Evolutionary conservation across 2,888 invertebrate species (phyloP).

Genomic region (Cerceris rybyensis): DNA sequence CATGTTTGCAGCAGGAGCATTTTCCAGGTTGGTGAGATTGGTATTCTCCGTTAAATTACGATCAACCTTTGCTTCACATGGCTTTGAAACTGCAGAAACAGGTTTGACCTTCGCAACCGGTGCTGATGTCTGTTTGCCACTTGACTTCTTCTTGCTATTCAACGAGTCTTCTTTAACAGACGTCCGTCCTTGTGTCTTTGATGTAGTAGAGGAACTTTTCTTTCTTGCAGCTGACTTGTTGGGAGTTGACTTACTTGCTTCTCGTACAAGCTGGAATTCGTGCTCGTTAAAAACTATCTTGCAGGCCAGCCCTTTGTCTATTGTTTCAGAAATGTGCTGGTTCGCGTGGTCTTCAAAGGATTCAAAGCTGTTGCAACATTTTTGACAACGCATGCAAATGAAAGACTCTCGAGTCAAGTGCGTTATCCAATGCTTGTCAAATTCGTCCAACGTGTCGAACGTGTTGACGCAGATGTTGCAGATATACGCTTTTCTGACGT

Average conservation of each 20-base stretch:
- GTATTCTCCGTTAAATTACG: too few species aligned
- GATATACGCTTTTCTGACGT: slow-evolving; percentile 41
- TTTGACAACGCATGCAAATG: slow-evolving; percentile 33
- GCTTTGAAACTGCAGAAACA: too few species aligned
- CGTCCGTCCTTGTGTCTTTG: too few species aligned
- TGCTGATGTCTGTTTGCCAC: too few species aligned
- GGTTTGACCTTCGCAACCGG: too few species aligned
- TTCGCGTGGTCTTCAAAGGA: slow-evolving; percentile 23
- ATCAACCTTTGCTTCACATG: too few species aligned
- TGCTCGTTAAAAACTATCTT: slow-evolving; percentile 26
- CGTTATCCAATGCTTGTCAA: slow-evolving; percentile 66
- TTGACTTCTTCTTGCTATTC: too few species aligned
- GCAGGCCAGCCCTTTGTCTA: background rate
- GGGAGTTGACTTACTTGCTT: slow-evolving; percentile 60
- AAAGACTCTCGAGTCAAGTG: slow-evolving; percentile 3
- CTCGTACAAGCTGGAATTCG: slow-evolving; percentile 49
- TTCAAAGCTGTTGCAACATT: slow-evolving; percentile 2
- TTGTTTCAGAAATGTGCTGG: slow-evolving; percentile 4
- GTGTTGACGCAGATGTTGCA: slow-evolving; percentile 65
- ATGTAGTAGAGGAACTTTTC: background rate
- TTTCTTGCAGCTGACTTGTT: background rate
- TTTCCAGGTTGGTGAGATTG: too few species aligned
- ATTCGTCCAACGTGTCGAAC: slow-evolving; percentile 38
- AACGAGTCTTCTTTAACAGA: too few species aligned
- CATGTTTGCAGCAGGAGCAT: background rate